A percentile compares a stretch with the other conserved stretches of the same genome.
These are phyloP conservation scores for Baccha elongata DNA, from an alignment of 2,888 invertebrate species.

Conservation along the genomic window DNA sequence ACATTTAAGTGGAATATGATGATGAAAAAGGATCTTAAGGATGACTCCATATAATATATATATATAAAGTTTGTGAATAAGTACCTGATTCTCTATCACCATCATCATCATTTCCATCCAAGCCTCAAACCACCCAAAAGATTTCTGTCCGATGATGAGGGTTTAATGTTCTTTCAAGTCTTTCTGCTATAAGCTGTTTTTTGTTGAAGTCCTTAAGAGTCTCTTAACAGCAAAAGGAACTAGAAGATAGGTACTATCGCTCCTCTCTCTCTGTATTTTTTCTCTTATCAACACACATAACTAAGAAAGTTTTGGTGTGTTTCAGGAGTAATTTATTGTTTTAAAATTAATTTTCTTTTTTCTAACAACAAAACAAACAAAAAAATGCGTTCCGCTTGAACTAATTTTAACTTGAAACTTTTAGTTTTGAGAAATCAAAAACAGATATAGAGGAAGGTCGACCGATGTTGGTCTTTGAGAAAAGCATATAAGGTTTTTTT, in stretches of 20 bases:
- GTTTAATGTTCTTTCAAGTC: constrained; percentile 47
- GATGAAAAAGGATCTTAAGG: constrained; percentile 22
- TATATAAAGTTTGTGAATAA: background rate
- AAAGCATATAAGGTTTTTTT: constrained; percentile 13
- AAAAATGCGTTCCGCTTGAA: constrained; percentile 31
- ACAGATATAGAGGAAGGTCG: constrained; percentile 13
- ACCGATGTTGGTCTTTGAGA: background rate
- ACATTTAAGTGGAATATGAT: constrained; percentile 29
- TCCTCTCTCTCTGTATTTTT: background rate
- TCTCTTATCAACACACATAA: background rate
- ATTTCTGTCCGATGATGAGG: constrained; percentile 12
- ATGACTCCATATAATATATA: background rate
- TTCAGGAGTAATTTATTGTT: constrained; percentile 39
- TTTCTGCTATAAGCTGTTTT: constrained; percentile 17
- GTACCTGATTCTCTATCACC: background rate
- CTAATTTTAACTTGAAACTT: constrained; percentile 47
- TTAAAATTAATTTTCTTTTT: constrained; percentile 56
- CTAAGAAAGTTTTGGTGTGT: constrained; percentile 2
- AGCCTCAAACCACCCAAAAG: background rate
- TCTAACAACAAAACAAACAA: constrained; percentile 1
- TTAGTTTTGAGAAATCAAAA: background rate
- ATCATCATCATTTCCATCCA: background rate
- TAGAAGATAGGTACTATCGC: background rate
- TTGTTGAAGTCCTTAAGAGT: constrained; percentile 12
- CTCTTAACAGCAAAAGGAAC: background rate